Base-by-base conservation (phyloP, 2,113 vertebrate species). In the Calidris pugnax region DNA sequence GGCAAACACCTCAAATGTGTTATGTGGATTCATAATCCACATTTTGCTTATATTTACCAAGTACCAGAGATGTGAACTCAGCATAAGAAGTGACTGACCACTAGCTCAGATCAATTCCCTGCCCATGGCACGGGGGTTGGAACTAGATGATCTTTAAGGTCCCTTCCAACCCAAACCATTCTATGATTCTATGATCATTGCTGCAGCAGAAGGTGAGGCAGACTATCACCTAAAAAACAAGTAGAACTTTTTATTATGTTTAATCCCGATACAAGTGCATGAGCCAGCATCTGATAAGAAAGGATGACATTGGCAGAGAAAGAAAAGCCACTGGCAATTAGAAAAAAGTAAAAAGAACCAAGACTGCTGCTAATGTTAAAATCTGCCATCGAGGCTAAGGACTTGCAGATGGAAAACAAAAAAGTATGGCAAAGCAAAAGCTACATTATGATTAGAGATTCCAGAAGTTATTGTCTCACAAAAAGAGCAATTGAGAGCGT, bases 401-500 rank as follows among this genome's bases (percentile, higher is more conserved):
- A 71, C 16, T 33, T 67, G 18, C 7, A 72, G 19, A 68, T n/a
- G 17, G 27, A 68, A 86, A 81, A 72, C 11, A 24, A 90, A 81
- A 64, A 56, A 51, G 2, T 22, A 53, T 2, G 14, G 10, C 35
- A 83, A 88, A 68, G 22, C 48, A 90, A 59, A 68, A 45, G 3
- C 18, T 9, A 37, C 2, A 0, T 27, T 68, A 67, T 37, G 32
- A 63, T 68, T 50, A 0, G 3, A 45, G 12, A 57, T 53, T 53
- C 35, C 35, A 64, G 56, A 80, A 85, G 14, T 17, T 14, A 35
- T 14, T 35, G 12, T 47, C 20, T 56, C 28, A 68, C 10, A 75
- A 55, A 45, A 28, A 0, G 0, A 91, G 4, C 15, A n/a, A 24
- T 5, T 56, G 9, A n/a, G 12, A 76, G 6, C 15, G 56, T 13